Base-by-base conservation (phyloP, 2,113 vertebrate genomes). In the Corythornis cristatus region DNA sequence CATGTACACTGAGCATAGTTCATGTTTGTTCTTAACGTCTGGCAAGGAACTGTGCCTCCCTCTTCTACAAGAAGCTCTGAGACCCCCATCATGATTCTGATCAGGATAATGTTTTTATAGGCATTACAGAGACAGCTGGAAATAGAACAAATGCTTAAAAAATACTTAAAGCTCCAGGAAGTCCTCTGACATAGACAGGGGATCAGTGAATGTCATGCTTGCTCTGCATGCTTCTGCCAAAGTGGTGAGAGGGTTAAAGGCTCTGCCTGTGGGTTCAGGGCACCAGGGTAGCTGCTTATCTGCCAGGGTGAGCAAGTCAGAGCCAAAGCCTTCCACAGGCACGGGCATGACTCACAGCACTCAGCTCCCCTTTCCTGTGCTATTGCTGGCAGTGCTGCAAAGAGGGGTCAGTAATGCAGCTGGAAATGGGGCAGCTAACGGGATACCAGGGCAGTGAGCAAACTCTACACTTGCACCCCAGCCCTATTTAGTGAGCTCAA, bases 101-200 rank as follows among this genome's bases (percentile, higher is more conserved):
- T 40, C 2, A 2, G 58, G 42, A 14, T 61, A 66, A 75, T 0
- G 4, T 72, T 89, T 74, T 75, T 53, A 68, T 12, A 72, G 73
- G 53, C 48, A 18, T 72, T 81, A 57, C 20, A 51, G 53, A 35
- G 50, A 71, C 70, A 78, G 45, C 66, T 88, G 77, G 42, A 90
- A 87, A 54, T 29, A 56, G 78, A 96, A 62, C 42, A 85, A 87
- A 78, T 65, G 66, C 66, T 87, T 89, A 33, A 76, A 83, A 78
- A 37, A 8, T 48, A 26, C 64, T 64, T 57, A 58, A 76, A 86
- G 75, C 70, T 83, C n/a, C 23, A 22, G 43, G 51, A 78, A 78
- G 18, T 31, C 43, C 61, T 25, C 33, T 45, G 71, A 77, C 45
- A n/a, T 21, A 56, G 57, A 35, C 88, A 56, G 42, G 22, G 17